Percentiles rank a stretch among this genome's conserved stretches.
Conservation (phyloP, 2,888 invertebrate species). For the Adineta ricciae region DNA sequence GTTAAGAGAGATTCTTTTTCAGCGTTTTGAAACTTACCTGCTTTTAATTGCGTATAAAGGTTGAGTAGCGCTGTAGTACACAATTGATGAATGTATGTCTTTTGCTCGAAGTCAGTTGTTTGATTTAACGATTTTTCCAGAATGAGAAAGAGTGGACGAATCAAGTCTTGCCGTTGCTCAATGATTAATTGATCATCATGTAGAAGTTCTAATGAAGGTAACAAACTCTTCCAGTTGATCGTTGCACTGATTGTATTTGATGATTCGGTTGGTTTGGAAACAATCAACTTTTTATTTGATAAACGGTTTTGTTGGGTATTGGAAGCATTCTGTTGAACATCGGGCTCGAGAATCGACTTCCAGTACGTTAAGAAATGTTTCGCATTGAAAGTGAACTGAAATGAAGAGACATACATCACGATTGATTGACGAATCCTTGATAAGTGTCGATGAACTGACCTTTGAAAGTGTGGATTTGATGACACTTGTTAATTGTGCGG, state of each 20-base stretch:
- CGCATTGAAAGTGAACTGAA: not conserved
- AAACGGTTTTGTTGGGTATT: not conserved
- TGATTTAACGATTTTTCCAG: not conserved
- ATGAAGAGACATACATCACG: too few relatives aligned
- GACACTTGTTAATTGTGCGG: not conserved
- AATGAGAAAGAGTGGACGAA: not conserved
- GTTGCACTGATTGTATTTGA: not conserved
- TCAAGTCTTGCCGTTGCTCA: not conserved
- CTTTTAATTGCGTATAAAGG: not conserved
- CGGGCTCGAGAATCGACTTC: not conserved
- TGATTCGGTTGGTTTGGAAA: not conserved
- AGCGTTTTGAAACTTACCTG: not conserved
- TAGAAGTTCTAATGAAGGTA: constrained; percentile 12
- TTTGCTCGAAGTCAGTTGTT: not conserved
- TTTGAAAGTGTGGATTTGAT: not conserved
- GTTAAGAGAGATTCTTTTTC: too few relatives aligned
- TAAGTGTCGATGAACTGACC: not conserved
- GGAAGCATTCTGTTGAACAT: not conserved
- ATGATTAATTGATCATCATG: not conserved
- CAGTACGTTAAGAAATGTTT: constrained; percentile 5
- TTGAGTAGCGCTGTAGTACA: constrained; percentile 2
- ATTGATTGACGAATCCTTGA: too few relatives aligned
- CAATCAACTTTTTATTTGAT: constrained; percentile 8
- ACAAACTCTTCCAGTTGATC: not conserved
- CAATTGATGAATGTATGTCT: constrained; percentile 11